Conservation (phyloP, 2,113 vertebrate species). For the Gopherus evgoodei region DNA sequence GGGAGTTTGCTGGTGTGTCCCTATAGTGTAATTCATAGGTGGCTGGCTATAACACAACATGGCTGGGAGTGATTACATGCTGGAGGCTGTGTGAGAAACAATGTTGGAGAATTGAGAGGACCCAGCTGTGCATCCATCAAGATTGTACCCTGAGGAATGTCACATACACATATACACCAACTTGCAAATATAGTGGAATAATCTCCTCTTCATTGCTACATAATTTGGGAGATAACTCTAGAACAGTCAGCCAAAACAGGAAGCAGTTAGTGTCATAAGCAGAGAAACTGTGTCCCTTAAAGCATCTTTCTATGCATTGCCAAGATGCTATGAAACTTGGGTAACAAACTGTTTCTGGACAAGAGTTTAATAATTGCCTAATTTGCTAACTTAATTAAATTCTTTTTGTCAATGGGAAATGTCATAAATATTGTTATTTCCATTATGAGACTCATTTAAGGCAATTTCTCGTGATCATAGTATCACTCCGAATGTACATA, state of each 20-base stretch:
- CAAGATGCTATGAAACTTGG: neutral
- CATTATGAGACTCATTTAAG: neutral
- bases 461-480: neutral
- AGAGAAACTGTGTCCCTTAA: neutral
- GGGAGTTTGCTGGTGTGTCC: no score
- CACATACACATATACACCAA: neutral
- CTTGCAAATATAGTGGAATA: neutral
- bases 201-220: neutral
- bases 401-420: neutral
- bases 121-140: no score
- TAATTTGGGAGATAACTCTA: slow-evolving; percentile 26
- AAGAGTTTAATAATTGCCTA: slow-evolving; percentile 6
- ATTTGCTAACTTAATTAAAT: neutral
- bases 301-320: neutral
- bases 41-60: no score
- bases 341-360: neutral
- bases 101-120: no score
- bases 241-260: slow-evolving; percentile 9
- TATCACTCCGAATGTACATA: neutral
- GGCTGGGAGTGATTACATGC: no score
- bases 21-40: no score
- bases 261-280: slow-evolving; percentile 16
- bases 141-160: no score
- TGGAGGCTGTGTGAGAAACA: no score
- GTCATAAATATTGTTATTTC: slow-evolving; percentile 24